Percentiles rank a stretch among this genome's conserved stretches.
Conservation (phyloP, 2,113 vertebrate species). For the Chamaetylas fuelleborni region DNA sequence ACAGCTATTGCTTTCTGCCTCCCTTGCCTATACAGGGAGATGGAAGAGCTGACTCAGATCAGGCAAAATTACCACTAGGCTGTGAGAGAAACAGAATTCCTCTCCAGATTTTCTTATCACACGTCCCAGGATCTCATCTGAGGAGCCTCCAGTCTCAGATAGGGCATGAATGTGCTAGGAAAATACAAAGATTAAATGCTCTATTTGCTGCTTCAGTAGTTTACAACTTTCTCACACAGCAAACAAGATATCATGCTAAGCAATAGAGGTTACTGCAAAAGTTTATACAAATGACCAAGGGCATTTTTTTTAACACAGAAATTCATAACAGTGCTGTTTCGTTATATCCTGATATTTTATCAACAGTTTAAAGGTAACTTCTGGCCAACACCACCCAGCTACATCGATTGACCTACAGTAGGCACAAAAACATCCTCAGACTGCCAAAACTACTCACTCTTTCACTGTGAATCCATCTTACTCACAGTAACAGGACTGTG, state of each 20-base stretch:
- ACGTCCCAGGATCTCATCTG: not conserved
- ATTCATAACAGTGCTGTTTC: not conserved
- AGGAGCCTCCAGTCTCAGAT: not conserved
- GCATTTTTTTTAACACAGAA: not conserved
- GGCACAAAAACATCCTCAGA: not conserved
- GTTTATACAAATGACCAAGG: not conserved
- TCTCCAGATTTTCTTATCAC: not conserved
- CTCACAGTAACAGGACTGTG: not conserved
- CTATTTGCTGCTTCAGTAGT: not conserved
- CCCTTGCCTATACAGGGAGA: not conserved
- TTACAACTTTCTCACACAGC: not conserved
- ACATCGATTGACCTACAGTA: accelerated
- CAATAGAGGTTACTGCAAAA: not conserved
- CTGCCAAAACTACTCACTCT: not conserved
- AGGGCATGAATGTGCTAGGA: not conserved
- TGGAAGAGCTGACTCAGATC: not conserved
- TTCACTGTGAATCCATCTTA: not conserved
- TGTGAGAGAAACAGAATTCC: not conserved
- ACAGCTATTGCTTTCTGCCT: not conserved
- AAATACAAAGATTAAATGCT: not conserved
- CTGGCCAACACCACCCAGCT: not conserved
- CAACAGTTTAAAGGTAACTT: not conserved
- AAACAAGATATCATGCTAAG: not conserved
- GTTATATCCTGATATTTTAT: not conserved
- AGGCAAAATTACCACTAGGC: not conserved